Percentiles rank a stretch among this genome's conserved stretches.
phyloP scores from a whole-genome alignment of 1,140 invertebrate genomes.

The Sitophilus oryzae region DNA sequence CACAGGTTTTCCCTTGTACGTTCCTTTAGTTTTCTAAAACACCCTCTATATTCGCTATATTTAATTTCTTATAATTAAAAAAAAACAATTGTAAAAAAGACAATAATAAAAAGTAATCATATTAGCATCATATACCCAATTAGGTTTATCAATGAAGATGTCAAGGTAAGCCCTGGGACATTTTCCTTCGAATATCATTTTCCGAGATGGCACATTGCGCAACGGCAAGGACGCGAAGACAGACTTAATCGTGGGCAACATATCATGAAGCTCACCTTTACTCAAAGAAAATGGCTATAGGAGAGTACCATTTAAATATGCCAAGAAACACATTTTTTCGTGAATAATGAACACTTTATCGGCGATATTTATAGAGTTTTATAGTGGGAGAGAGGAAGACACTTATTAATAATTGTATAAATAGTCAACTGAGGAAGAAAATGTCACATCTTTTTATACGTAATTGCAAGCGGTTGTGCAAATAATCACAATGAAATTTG shows the following conservation, averaged over 20 bases:
- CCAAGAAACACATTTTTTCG: neutral
- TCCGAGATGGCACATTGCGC: neutral
- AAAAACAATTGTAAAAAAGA: no score
- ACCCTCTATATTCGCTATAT: no score
- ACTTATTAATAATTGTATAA: neutral
- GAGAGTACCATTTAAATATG: neutral
- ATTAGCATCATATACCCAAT: no score
- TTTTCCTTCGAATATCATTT: no score
- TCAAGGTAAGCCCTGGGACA: no score
- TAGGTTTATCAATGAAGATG: no score
- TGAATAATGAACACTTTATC: neutral
- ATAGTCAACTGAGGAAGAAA: neutral
- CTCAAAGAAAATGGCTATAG: neutral
- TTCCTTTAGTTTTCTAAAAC: no score
- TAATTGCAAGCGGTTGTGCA: no score
- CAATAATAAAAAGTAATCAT: no score
- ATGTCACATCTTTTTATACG: neutral
- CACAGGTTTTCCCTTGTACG: no score
- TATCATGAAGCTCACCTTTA: neutral
- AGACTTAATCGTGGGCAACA: neutral
- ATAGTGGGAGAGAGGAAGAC: neutral
- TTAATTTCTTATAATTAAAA: no score
- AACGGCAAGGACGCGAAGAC: neutral
- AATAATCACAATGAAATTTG: conserved; percentile 20
- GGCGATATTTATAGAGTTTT: neutral